phyloP scores from a whole-genome alignment of 2,888 invertebrate genomes.

The Papilio elwesi region DNA sequence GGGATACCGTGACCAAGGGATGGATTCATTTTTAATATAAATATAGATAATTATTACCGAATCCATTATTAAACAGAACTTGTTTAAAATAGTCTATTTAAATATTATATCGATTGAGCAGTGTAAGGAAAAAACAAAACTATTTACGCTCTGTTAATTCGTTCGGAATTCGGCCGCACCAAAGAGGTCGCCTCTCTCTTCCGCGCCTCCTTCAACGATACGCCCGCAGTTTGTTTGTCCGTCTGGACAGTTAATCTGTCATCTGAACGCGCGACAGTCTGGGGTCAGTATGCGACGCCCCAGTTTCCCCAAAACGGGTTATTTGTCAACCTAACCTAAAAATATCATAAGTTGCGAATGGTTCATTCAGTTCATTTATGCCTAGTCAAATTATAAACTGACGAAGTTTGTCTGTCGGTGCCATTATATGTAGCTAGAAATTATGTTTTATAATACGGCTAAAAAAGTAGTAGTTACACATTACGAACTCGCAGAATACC shows the following conservation, averaged over 20 bases:
- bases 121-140: constrained; percentile 3
- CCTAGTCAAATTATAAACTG: too few relatives aligned
- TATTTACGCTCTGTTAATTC: constrained; percentile 24
- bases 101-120: constrained; percentile 12
- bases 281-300: neutral
- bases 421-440: too few relatives aligned
- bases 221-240: constrained; percentile 8
- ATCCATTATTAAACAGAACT: neutral
- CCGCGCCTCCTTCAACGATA: constrained; percentile 15
- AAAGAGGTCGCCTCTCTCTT: constrained; percentile 35
- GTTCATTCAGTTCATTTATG: neutral
- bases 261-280: constrained; percentile 5
- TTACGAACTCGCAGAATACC: too few relatives aligned
- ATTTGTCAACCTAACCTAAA: neutral
- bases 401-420: too few relatives aligned
- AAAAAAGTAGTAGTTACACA: too few relatives aligned
- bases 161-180: constrained; percentile 29
- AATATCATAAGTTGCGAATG: neutral
- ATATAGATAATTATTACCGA: neutral
- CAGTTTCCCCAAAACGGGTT: neutral
- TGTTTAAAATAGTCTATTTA: neutral
- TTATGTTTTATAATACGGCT: too few relatives aligned
- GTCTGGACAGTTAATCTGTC: constrained; percentile 12
- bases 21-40: neutral
- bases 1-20: too few relatives aligned